Base-by-base conservation (phyloP, 2,113 vertebrate genomes). In the Anoura caudifer region DNA sequence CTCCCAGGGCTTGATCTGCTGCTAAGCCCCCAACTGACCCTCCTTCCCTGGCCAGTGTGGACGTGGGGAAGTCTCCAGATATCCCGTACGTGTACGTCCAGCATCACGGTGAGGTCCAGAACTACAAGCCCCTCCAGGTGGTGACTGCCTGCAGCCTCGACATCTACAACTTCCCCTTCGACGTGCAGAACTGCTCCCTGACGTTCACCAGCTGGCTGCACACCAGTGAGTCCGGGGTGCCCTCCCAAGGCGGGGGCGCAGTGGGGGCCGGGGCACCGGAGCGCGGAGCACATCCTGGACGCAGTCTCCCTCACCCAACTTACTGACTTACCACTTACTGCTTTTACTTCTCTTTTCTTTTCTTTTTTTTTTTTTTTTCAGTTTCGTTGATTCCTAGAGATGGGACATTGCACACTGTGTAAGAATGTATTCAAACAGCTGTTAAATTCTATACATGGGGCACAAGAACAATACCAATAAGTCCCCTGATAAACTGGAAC, bases 191-290 rank as follows among this genome's bases (percentile, higher is more conserved):
- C 96, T 99, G 99, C 97, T 99, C 99, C 0, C 98, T 99, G 38
- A 99, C 99, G 87, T 99, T 99, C 98, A 99, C 99, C 98, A 99
- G 99, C 97, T 99, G 99, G 99, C 98, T 99, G 31, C 99, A 99
- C 88, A 99, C 99, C 94, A 99, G 99, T 99, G 99, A 98, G 99
- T 98, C 77, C 73, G 3, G 54, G 70, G 56, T 10, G 56, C 56
- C 56, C 36, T n/a, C 69, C 0, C 2, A 45, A 19, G 24, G 33
- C 0, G 1, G 26, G 72, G 41, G 6, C 2, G 8, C 28, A 41
- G 50, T 5, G 6, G 16, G n/a, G 47, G 45, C 28, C 19, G 4
- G 59, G 75, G 31, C 47, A 22, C 38, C 31, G 5, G 26, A 12
- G 4, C 4, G 22, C 75, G 54, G 59, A 20, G 4, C 17, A 47